Evolutionary conservation across 2,797 vertebrate species (phyloP).

Genomic region (Chrysocyon brachyurus): DNA sequence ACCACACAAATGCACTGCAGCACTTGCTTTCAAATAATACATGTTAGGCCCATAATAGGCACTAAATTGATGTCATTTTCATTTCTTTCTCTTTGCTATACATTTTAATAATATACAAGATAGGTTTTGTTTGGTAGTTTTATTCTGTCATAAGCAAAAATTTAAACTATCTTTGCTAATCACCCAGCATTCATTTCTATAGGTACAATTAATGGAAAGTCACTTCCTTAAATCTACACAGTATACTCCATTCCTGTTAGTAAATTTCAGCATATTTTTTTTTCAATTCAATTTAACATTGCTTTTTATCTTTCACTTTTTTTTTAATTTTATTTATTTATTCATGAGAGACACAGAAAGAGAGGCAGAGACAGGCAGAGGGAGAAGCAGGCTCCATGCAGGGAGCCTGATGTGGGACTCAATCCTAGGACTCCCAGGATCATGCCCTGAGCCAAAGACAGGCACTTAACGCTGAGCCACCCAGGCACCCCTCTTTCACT

Average conservation of each 20-base stretch:
- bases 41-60: background rate
- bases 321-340: background rate
- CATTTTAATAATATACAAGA: constrained; percentile 5
- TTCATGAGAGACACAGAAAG: background rate
- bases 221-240: background rate
- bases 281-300: background rate
- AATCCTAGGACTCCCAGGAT: too few relatives aligned
- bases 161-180: background rate
- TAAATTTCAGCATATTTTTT: background rate
- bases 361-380: too few relatives aligned
- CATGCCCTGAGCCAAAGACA: too few relatives aligned
- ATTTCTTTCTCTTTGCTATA: background rate
- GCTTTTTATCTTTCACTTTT: background rate
- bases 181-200: background rate
- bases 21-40: background rate
- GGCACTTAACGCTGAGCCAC: too few relatives aligned
- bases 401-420: too few relatives aligned
- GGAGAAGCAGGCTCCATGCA: too few relatives aligned
- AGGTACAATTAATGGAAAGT: background rate
- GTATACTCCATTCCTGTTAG: background rate
- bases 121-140: background rate
- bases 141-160: background rate
- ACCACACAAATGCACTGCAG: background rate
- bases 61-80: background rate
- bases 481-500: background rate